Percentiles rank a stretch among this genome's conserved stretches.
phyloP scores from a whole-genome alignment of 2,888 invertebrate species.

The Copidosoma aretas region DNA sequence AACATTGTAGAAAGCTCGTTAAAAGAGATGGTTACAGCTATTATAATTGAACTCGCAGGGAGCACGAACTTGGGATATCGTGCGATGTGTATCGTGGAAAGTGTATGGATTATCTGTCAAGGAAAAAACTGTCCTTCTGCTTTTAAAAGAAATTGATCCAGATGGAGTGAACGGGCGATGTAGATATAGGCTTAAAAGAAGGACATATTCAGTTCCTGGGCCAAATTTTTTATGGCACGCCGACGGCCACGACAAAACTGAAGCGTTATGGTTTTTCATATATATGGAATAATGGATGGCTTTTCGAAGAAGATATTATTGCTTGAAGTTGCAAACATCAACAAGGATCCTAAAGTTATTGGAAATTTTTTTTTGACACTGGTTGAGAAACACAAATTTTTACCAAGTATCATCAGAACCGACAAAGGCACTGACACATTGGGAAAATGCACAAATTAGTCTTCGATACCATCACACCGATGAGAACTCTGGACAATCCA shows the following conservation, averaged over 20 bases:
- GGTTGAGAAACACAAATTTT: not conserved
- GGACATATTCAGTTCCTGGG: not conserved
- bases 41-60: not conserved
- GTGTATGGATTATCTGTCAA: not conserved
- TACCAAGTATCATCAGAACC: not conserved
- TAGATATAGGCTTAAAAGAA: not conserved
- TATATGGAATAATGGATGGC: not conserved
- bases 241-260: not conserved
- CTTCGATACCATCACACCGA: not conserved
- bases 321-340: not conserved
- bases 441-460: not conserved
- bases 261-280: not conserved
- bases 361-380: not conserved
- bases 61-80: not conserved
- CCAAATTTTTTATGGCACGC: not conserved
- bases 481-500: not conserved
- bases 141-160: not conserved
- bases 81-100: not conserved
- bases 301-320: not conserved
- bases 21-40: not conserved
- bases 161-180: not conserved
- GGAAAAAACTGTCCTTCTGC: not conserved
- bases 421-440: constrained; percentile 1
- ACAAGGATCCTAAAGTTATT: not conserved
- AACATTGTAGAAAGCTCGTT: not conserved